Base-by-base conservation (phyloP, 1,140 invertebrate genomes). In the Drosophila suzukii region DNA sequence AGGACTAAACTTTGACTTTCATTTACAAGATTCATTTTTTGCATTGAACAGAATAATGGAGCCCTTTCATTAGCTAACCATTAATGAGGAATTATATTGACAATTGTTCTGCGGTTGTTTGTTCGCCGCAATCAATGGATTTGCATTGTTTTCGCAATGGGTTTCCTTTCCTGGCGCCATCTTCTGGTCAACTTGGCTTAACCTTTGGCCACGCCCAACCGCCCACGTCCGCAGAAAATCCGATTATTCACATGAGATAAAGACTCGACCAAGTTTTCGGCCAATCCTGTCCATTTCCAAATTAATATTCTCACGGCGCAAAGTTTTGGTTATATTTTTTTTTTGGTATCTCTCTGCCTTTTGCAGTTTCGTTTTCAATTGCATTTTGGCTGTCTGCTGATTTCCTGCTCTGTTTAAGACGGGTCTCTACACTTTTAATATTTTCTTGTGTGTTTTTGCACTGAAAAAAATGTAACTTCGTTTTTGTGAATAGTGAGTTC, bases 271-370 rank as follows among this genome's bases (percentile, higher is more conserved):
- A 63, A 59, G 43, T 66, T 70, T 75, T 74, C 51, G 30, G 46
- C 13, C n/a, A 24, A 53, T 34, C 43, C 24, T 44, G 27, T 6
- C 10, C 10, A 34, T 47, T 57, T 50, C 0, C 30, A 68, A 80
- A 89, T 89, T 88, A 89, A 78, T 78, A 89, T 89, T 89, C 84
- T 89, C 84, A 89, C 84, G 80, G 73, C 83, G 41, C 67, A 46
- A 46, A 58, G 55, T 76, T 68, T 51, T 62, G 24, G 43, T 7
- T 32, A 7, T 32, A 8, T 44, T 44, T 66, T 44, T 66, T 71
- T 60, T 60, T 43, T 24, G 47, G 76, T 56, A 57, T 44, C 41
- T 43, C 38, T 27, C 55, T 55, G 55, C 20, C 55, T 56, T 84
- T 53, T 68, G 66, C 67, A 79, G 72, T 88, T 88, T 89, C 80